Base-by-base conservation (phyloP, 2,888 invertebrate genomes). In the Halocaridina rubra region DNA sequence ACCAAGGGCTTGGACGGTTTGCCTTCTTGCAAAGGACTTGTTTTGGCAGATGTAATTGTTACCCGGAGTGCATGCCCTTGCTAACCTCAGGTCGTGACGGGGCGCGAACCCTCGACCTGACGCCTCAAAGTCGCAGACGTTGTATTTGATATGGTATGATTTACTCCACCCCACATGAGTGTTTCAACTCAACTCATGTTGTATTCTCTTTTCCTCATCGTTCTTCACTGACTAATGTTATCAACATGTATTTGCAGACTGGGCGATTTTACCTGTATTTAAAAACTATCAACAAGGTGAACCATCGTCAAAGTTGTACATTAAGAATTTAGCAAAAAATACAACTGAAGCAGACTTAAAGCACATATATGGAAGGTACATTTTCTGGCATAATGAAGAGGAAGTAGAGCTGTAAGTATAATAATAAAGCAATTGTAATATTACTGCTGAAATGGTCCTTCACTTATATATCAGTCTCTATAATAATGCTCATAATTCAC, bases 321-420 rank as follows among this genome's bases (percentile, higher is more conserved):
- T 98, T 30, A 98, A 98, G 90, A 98, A 98, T 92, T 93, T 98
- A 75, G 93, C 95, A 0, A 97, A 96, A 92, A 93, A 94, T 88
- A 95, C 95, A 0, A 93, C 93, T n/a, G 93, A 94, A 74, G 92
- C 93, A 89, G 96, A 96, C 91, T 91, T 98, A 3, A 93, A 94
- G 89, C 93, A 93, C 88, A 94, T 98, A 88, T 98, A 94, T 90
- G 94, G 93, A 85, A 92, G 94, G 77, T 97, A 95, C 89, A 90
- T 93, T 3, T 80, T 82, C 77, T 91, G 92, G 89, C 90, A 90
- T 24, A 89, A 90, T 71, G 91, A 92, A 77, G 90, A 90, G 61
- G 91, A 92, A 85, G 90, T 89, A n/a, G n/a, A n/a, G n/a, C n/a
- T 89, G 91, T 90, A 86, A 89, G 91, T 89, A 72, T n/a, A n/a